Evolutionary conservation across 2,888 invertebrate genomes (phyloP).

Genomic region (Acleris sparsana): DNA sequence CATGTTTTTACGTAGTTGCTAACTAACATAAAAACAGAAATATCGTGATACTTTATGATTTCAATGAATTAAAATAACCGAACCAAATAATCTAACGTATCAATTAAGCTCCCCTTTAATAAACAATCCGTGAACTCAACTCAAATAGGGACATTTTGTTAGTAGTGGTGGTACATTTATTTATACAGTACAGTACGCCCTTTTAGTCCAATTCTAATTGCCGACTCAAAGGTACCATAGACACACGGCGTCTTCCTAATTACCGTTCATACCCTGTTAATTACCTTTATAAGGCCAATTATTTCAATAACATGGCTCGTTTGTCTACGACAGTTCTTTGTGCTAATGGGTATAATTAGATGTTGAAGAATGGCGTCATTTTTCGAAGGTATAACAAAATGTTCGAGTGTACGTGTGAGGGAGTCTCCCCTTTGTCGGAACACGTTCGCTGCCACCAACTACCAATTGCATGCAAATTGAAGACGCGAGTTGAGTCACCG

Average conservation of each 20-base stretch:
- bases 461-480: no score
- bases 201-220: conserved; percentile 26
- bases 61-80: no score
- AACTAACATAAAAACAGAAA: background rate
- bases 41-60: no score
- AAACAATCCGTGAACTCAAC: background rate
- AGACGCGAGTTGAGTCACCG: no score
- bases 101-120: background rate
- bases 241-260: conserved; percentile 51
- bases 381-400: conserved; percentile 19
- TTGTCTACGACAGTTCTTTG: conserved; percentile 55
- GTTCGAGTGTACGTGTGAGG: conserved; percentile 3
- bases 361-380: conserved; percentile 27
- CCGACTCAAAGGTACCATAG: conserved; percentile 33
- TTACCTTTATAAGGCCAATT: conserved; percentile 72
- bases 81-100: background rate
- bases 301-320: conserved; percentile 71
- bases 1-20: no score
- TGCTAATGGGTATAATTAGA: conserved; percentile 54
- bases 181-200: background rate
- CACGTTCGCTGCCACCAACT: no score
- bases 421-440: conserved; percentile 8
- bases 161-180: no score
- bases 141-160: background rate
- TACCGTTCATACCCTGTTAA: conserved; percentile 71